Conservation (phyloP, 2,797 vertebrate species). For the Phalanger gymnotis region DNA sequence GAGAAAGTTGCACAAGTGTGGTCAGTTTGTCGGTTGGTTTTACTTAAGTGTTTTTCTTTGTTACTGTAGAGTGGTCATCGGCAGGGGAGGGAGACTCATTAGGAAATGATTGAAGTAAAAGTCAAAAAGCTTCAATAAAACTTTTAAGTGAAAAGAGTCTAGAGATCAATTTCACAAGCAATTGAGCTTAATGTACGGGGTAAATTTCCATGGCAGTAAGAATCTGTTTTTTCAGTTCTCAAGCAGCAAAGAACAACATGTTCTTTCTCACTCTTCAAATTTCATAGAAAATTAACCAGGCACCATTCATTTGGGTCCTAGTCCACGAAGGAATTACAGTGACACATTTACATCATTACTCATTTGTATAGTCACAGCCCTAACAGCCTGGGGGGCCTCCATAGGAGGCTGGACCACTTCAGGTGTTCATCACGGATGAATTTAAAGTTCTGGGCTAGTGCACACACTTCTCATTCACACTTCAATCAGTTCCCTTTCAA, state of each 20-base stretch:
- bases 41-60: neutral
- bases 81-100: neutral
- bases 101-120: neutral
- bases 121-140: neutral
- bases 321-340: slow-evolving; percentile 39
- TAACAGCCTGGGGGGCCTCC: slow-evolving; percentile 29
- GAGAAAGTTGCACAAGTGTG: neutral
- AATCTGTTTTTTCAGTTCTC: neutral
- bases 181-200: neutral
- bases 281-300: slow-evolving; percentile 44
- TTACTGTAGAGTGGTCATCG: neutral
- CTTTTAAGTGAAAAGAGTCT: neutral
- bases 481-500: slow-evolving; percentile 3
- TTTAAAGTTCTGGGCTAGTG: neutral
- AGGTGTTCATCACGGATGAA: neutral
- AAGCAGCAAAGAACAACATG: slow-evolving; percentile 29
- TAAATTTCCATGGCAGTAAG: slow-evolving; percentile 1
- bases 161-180: neutral
- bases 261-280: slow-evolving; percentile 56
- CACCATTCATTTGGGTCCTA: slow-evolving; percentile 34
- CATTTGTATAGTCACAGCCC: slow-evolving; percentile 35
- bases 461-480: neutral
- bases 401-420: neutral
- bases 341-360: slow-evolving; percentile 47
- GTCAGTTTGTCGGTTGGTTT: neutral